These are phyloP conservation scores for Porites lutea DNA, from an alignment of 64 coral and sea anemone species.

Conservation along the genomic window DNA sequence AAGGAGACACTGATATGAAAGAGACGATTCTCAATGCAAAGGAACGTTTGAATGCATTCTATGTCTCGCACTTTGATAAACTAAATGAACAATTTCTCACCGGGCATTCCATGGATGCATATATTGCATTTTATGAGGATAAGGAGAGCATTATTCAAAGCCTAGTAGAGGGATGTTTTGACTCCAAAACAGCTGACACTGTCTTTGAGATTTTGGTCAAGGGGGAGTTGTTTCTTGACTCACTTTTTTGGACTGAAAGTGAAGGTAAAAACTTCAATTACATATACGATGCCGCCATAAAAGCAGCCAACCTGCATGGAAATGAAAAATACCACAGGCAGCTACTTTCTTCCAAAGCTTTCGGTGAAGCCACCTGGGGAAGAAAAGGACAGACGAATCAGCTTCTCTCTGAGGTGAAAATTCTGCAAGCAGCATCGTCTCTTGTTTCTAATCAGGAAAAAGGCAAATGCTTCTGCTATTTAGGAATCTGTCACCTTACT, in stretches of 20 bases:
- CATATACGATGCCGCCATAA: background rate
- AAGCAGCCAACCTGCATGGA: background rate
- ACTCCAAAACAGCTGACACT: background rate
- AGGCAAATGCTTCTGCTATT: slow-evolving; percentile 9
- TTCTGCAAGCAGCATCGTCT: background rate
- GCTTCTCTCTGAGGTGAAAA: background rate
- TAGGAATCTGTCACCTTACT: background rate
- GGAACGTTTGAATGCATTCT: background rate
- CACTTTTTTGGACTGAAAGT: background rate
- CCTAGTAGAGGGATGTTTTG: background rate
- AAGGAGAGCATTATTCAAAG: background rate
- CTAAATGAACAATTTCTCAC: background rate
- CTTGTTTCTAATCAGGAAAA: background rate
- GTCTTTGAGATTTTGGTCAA: background rate
- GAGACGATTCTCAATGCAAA: background rate
- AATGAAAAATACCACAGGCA: too few relatives aligned
- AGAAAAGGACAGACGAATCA: background rate
- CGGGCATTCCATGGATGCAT: background rate
- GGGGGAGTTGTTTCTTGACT: slow-evolving; percentile 3
- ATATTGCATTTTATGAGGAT: slow-evolving; percentile 17
- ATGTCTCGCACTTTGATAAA: background rate
- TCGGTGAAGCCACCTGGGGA: background rate
- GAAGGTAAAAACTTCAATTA: background rate
- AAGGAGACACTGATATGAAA: background rate
- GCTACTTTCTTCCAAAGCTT: background rate